These are phyloP conservation scores for Callipepla californica DNA, from an alignment of 2,113 vertebrate species.

Conservation along the genomic window DNA sequence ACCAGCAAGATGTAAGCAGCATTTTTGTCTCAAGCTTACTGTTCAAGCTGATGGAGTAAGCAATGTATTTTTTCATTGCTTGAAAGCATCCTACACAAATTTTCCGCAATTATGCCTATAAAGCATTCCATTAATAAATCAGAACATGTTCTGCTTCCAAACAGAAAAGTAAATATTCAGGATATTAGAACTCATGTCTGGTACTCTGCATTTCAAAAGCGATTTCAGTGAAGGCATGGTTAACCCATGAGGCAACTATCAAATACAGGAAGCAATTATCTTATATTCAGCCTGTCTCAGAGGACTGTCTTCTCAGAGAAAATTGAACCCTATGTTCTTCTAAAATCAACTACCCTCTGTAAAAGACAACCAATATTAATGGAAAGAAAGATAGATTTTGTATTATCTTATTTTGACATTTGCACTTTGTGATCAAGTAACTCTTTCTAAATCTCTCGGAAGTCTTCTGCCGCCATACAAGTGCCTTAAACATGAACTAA, in stretches of 20 bases:
- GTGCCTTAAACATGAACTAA: not conserved
- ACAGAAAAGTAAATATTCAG: not conserved
- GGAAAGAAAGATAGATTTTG: not conserved
- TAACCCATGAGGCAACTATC: not conserved
- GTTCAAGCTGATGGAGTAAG: not conserved
- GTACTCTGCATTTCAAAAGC: not conserved
- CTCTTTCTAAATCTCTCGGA: slow-evolving; percentile 1
- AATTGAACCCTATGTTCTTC: not conserved
- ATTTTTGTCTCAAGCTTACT: not conserved
- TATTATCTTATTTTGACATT: slow-evolving; percentile 19
- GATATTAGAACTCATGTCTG: not conserved
- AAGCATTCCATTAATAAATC: not conserved
- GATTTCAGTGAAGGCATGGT: not conserved
- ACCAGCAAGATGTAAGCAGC: not conserved
- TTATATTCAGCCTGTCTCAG: not conserved
- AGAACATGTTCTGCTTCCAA: not conserved
- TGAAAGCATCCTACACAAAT: not conserved
- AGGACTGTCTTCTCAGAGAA: not conserved
- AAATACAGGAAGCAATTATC: not conserved
- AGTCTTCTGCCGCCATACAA: not conserved
- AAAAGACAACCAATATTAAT: not conserved
- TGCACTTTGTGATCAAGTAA: not conserved
- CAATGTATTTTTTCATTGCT: not conserved
- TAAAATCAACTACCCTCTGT: not conserved
- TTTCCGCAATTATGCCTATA: not conserved